Base-by-base conservation (phyloP, 2,888 invertebrate genomes). In the Caenorhabditis virilis region DNA sequence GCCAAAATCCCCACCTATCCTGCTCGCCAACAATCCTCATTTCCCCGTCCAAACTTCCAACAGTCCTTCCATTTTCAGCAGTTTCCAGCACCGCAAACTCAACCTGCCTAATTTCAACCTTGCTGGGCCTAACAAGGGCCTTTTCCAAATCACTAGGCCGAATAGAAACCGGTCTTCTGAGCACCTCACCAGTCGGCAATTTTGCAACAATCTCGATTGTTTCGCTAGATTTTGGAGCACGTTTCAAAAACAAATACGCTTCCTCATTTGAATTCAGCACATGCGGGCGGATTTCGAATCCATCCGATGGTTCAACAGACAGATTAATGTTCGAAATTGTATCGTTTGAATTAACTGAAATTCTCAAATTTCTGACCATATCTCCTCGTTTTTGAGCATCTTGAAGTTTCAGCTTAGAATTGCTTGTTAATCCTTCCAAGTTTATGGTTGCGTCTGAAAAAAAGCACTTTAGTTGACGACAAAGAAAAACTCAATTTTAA, bases 11-110 rank as follows among this genome's bases (percentile, higher is more conserved):
- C 30, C 49, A 35, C 13, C 11, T 27, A 16, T 27, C n/a, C 18
- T 22, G 36, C 7, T 25, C 27, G 11, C 36, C 26, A n/a, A 63
- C 41, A 27, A 63, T 63, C 49, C 48, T 49, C 57, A 57, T 46
- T 33, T 53, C 53, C 4, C 41, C 53, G 11, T 63, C 63, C 7
- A 63, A 42, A 2, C 39, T 27, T 35, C 63, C 63, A 38, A 63
- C 48, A 1, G 57, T 63, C 20, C 48, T 23, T 22, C 63, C 63
- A 11, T 48, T 45, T 18, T 63, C 63, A 0, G 53, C 36, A 9
- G 36, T 18, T 13, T 63, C 63, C 18, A 27, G 7, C 4, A 57
- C 53, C 2, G 30, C 43, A 7, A 63, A 50, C 26, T 53, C 49
- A 0, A 63, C 3, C 22, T 56, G 49, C 6, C 49, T 41, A n/a